Evolutionary conservation across 2,113 vertebrate species (phyloP).

Genomic region (Leptosomus discolor): DNA sequence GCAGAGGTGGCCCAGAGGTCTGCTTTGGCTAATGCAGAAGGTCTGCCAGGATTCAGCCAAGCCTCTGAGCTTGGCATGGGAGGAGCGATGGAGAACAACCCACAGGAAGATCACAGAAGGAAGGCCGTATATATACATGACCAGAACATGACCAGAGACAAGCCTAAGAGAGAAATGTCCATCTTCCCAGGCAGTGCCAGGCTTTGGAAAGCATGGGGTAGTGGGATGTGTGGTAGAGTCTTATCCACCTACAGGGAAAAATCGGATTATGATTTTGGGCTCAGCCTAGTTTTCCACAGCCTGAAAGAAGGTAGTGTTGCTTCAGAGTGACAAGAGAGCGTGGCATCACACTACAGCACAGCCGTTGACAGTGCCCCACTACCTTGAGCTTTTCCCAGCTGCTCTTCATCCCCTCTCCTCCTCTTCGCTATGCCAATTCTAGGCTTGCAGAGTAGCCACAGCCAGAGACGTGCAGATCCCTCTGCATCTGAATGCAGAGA

Average conservation of each 20-base stretch:
- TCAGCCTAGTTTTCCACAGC: neutral
- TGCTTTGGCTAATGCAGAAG: neutral
- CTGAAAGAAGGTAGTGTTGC: neutral
- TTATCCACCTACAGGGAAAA: neutral
- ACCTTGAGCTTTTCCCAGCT: neutral
- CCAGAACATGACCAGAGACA: no score
- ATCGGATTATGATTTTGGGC: neutral
- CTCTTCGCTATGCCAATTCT: neutral
- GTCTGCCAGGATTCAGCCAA: neutral
- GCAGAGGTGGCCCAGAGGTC: neutral
- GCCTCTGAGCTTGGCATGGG: neutral
- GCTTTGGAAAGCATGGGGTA: neutral
- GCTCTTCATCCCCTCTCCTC: no score
- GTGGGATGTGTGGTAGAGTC: neutral
- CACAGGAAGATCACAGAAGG: rapidly evolving
- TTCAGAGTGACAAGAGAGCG: rapidly evolving
- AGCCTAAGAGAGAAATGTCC: neutral
- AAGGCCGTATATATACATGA: no score
- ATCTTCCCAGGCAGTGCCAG: neutral
- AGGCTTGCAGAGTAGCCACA: neutral
- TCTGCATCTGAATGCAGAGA: neutral
- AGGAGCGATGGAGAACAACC: neutral
- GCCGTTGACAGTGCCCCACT: no score
- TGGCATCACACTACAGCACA: neutral
- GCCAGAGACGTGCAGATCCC: neutral